Evolutionary conservation across 2,888 invertebrate species (phyloP).

Genomic region (Chymomyza procnemis): DNA sequence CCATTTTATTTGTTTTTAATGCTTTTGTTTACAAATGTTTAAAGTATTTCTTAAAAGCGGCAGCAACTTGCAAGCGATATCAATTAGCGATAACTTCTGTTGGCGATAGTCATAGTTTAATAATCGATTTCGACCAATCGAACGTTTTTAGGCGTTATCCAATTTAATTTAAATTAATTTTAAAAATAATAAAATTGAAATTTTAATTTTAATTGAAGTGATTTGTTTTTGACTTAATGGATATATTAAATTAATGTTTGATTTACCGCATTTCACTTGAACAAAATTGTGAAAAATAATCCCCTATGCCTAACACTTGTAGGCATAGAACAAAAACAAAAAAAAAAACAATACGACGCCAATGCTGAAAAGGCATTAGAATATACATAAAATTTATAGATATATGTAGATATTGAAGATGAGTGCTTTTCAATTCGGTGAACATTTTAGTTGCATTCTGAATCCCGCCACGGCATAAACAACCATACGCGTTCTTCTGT

Average conservation of each 20-base stretch:
- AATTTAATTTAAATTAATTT: too few species aligned
- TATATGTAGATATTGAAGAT: constrained; percentile 11
- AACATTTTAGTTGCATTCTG: constrained; percentile 40
- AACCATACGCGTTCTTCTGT: constrained; percentile 6
- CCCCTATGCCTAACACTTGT: too few species aligned
- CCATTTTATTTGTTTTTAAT: neutral
- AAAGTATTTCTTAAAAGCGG: neutral
- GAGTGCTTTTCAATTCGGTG: constrained; percentile 17
- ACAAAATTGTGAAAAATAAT: neutral
- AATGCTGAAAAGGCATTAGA: neutral
- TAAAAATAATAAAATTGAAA: too few species aligned
- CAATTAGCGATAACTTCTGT: neutral
- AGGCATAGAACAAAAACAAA: neutral
- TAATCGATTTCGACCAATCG: neutral
- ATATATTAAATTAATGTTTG: too few species aligned
- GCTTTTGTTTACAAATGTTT: neutral
- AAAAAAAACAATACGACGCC: neutral
- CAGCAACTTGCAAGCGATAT: neutral
- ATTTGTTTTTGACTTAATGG: too few species aligned
- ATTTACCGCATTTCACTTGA: too few species aligned
- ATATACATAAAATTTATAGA: neutral
- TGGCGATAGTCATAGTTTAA: neutral
- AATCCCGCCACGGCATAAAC: constrained; percentile 25
- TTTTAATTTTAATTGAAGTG: too few species aligned
- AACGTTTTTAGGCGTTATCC: too few species aligned